A percentile compares a stretch with the other conserved stretches of the same genome.
These are phyloP conservation scores for Leucophenga varia DNA, from an alignment of 1,140 invertebrate species.

Conservation along the genomic window DNA sequence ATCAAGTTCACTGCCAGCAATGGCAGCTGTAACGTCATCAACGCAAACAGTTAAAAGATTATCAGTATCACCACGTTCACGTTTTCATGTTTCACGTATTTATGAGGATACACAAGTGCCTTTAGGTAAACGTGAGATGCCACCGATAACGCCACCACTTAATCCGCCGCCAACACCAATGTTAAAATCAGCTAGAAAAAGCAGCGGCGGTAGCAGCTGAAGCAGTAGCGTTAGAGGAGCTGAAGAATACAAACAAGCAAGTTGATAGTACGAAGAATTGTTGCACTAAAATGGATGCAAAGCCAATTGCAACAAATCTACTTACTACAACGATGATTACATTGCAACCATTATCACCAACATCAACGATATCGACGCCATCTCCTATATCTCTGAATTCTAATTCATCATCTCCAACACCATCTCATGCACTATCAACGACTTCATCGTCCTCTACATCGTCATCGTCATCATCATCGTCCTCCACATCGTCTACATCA, in stretches of 20 bases:
- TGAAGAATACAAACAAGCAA: not conserved
- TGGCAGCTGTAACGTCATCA: constrained; percentile 47
- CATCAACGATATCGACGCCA: constrained; percentile 12
- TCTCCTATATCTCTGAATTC: too few species aligned
- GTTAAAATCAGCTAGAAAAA: constrained; percentile 31
- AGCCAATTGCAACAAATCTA: constrained; percentile 13
- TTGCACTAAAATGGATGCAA: not conserved
- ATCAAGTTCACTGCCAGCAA: constrained; percentile 47
- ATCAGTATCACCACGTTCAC: constrained; percentile 44
- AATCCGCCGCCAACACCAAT: constrained; percentile 47
- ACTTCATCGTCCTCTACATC: constrained; percentile 39
- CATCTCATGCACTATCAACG: constrained; percentile 26
- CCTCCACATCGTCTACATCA: constrained; percentile 4
- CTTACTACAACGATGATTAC: constrained; percentile 22
- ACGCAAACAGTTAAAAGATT: constrained; percentile 46
- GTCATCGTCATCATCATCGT: constrained; percentile 14
- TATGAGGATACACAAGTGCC: constrained; percentile 46
- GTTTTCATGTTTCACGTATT: constrained; percentile 47
- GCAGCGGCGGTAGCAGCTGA: constrained; percentile 13
- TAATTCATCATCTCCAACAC: too few species aligned
- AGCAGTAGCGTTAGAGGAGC: too few species aligned
- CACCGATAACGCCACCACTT: constrained; percentile 42
- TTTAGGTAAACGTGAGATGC: constrained; percentile 26
- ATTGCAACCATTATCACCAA: constrained; percentile 19
- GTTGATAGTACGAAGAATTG: not conserved